These are phyloP conservation scores for Drosophila cognata DNA, from an alignment of 2,888 invertebrate species.

Conservation along the genomic window DNA sequence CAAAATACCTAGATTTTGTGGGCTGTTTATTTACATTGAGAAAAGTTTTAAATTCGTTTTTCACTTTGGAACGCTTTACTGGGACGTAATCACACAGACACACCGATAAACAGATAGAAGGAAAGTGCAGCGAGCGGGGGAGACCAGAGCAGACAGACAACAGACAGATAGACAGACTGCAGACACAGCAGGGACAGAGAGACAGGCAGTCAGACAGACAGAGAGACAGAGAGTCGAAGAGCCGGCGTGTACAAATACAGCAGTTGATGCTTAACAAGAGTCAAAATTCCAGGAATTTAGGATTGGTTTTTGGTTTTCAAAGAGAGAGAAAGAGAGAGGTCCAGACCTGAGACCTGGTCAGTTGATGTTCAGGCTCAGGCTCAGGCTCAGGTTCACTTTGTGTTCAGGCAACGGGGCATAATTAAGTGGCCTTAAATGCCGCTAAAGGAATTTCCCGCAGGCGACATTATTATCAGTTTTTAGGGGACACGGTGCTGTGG, in stretches of 20 bases:
- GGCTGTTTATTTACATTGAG: neutral
- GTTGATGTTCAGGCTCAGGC: conserved; percentile 11
- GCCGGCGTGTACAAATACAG: conserved; percentile 71
- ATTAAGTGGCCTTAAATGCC: conserved; percentile 79
- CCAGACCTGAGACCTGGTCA: conserved; percentile 40
- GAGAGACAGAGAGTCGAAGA: conserved; percentile 34
- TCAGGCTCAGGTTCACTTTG: conserved; percentile 3
- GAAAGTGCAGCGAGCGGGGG: neutral
- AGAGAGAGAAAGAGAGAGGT: conserved; percentile 8
- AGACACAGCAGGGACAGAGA: conserved; percentile 7
- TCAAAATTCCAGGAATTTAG: conserved; percentile 81
- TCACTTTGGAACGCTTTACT: conserved; percentile 7
- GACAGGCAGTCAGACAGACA: conserved; percentile 21
- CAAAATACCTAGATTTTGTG: neutral
- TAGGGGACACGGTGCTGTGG: conserved; percentile 29
- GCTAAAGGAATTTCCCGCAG: conserved; percentile 79
- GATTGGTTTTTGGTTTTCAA: conserved; percentile 66
- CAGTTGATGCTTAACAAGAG: conserved; percentile 76
- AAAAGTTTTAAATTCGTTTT: neutral
- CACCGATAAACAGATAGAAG: conserved; percentile 10
- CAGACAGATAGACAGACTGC: conserved; percentile 23
- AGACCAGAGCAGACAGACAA: conserved; percentile 8
- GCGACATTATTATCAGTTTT: conserved; percentile 75
- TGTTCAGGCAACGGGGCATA: conserved; percentile 56
- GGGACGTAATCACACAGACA: neutral